These are phyloP conservation scores for Drymodes brunneopygia DNA, from an alignment of 2,113 vertebrate genomes.

Conservation along the genomic window DNA sequence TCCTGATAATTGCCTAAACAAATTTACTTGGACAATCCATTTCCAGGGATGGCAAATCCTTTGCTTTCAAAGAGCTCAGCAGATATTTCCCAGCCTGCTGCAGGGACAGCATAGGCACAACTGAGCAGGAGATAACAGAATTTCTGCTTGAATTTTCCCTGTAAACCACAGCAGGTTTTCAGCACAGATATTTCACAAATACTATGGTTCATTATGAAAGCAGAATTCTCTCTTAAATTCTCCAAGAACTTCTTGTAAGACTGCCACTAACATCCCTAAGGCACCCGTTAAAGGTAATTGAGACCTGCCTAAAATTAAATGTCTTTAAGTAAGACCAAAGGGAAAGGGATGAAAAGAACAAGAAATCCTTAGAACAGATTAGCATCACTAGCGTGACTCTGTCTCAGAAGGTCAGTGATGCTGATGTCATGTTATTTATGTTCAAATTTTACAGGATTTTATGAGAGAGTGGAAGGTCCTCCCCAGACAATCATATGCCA, in stretches of 20 bases:
- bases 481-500: not conserved
- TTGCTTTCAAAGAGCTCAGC: not conserved
- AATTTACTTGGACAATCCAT: not conserved
- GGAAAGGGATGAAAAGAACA: not conserved
- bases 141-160: not conserved
- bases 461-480: not conserved
- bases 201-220: not conserved
- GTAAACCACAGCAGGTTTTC: not conserved
- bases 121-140: not conserved
- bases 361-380: not conserved
- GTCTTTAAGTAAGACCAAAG: not conserved
- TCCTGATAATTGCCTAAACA: not conserved
- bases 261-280: not conserved
- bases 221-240: not conserved
- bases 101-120: not conserved
- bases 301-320: not conserved
- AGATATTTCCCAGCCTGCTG: not conserved
- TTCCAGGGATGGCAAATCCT: not conserved
- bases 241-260: not conserved
- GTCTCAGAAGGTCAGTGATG: not conserved
- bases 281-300: not conserved
- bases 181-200: not conserved
- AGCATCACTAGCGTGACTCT: not conserved
- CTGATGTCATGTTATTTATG: not conserved
- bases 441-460: not conserved